phyloP scores from a whole-genome alignment of 2,888 invertebrate genomes.

The Globia sparganii region DNA sequence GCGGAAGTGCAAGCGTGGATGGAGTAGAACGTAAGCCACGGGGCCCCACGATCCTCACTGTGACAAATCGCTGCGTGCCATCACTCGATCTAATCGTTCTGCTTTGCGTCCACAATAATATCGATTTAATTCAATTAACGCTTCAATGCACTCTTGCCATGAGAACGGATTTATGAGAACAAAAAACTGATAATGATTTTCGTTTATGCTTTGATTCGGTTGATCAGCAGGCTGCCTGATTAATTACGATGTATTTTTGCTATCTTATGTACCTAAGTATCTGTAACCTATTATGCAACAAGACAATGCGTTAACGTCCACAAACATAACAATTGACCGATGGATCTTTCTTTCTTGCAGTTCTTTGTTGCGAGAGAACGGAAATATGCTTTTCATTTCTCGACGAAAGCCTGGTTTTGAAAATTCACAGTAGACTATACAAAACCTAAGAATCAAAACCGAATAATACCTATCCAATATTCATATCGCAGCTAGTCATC shows the following conservation, averaged over 20 bases:
- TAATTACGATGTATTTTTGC: constrained; percentile 51
- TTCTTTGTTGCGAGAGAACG: background rate
- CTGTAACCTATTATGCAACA: background rate
- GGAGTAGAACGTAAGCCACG: constrained; percentile 68
- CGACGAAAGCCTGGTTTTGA: too few species aligned
- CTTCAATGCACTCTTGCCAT: constrained; percentile 79
- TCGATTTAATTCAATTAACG: constrained; percentile 87
- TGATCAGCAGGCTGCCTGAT: constrained; percentile 53
- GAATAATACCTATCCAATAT: background rate
- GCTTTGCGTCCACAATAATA: constrained; percentile 81
- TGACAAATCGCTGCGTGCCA: constrained; percentile 87
- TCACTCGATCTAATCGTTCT: constrained; percentile 79
- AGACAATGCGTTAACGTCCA: background rate
- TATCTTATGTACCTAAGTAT: constrained; percentile 33
- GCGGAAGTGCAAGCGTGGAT: constrained; percentile 80
- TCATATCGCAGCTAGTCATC: background rate
- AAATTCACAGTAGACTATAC: background rate
- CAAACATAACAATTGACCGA: background rate
- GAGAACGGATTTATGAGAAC: constrained; percentile 72
- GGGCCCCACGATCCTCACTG: constrained; percentile 77
- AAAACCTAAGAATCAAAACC: background rate
- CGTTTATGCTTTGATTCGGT: constrained; percentile 64
- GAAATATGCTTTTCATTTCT: background rate
- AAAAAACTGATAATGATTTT: constrained; percentile 66
- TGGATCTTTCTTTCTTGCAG: too few species aligned